Base-by-base conservation (phyloP, 2,113 vertebrate genomes). In the Pseudolaguvia tuberculata region DNA sequence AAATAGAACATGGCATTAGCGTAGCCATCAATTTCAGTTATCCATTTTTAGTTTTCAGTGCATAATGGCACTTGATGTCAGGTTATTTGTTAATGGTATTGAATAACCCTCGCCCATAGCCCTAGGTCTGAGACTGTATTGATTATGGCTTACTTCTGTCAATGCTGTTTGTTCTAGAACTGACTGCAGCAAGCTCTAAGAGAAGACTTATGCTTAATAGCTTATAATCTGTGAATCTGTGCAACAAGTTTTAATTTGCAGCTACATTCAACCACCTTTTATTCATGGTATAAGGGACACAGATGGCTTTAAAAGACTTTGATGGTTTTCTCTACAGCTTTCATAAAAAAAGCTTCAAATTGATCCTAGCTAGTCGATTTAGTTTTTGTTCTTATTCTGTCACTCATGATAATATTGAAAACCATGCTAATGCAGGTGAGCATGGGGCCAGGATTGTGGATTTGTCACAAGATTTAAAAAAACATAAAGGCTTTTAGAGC, bases 321-420 rank as follows among this genome's bases (percentile, higher is more conserved):
- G 52, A 72, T 45, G 62, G 61, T 59, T 67, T 79, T 83, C 84
- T 86, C 79, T 18, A 70, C 85, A 81, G 84, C 78, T 70, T 79
- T 67, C 20, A 17, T 62, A 78, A 79, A 82, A 35, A 84, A 78
- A 84, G 83, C 84, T 83, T 84, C 83, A 89, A 88, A 88, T 87
- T 87, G 79, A 86, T 86, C 86, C 80, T 89, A 83, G 82, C 81
- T 85, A 78, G 82, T 55, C 20, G 79, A 88, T 79, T 80, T 79
- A 74, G 76, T 70, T 83, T 87, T 83, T 85, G 85, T 86, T 86
- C 85, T 78, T 61, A 88, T 86, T 86, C 86, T 83, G 72, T 87
- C 86, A 82, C 79, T 85, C 81, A 78, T 69, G 61, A 79, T 76
- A 68, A 83, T 84, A 83, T 84, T 82, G 70, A 77, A 78, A 87